Percentiles rank a stretch among this genome's conserved stretches.
phyloP scores from a whole-genome alignment of 2,888 invertebrate genomes.

The Chorisops tibialis region DNA sequence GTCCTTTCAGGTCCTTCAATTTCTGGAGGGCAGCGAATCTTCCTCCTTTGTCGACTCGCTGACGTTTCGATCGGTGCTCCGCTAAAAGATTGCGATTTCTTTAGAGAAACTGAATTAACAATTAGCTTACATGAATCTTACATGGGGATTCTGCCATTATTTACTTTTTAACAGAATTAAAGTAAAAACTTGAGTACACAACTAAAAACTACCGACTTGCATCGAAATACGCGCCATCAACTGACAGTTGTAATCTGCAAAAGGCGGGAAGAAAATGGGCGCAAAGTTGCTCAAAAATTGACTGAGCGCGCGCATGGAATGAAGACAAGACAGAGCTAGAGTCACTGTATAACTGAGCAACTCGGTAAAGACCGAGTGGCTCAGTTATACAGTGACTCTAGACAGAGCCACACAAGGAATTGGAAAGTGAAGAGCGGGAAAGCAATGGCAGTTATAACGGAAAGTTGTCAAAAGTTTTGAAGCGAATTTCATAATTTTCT shows the following conservation, averaged over 20 bases:
- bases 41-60: constrained; percentile 65
- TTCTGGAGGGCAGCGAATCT: constrained; percentile 74
- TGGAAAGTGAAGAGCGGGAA: too few relatives aligned
- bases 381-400: too few relatives aligned
- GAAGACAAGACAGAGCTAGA: too few relatives aligned
- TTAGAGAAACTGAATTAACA: not conserved
- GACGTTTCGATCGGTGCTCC: constrained; percentile 59
- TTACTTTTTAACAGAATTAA: not conserved
- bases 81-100: constrained; percentile 33
- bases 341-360: too few relatives aligned
- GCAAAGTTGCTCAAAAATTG: not conserved
- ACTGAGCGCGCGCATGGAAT: too few relatives aligned
- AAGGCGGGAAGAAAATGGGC: constrained; percentile 10
- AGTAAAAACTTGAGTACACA: not conserved
- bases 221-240: constrained; percentile 6
- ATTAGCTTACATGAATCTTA: constrained; percentile 24
- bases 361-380: too few relatives aligned
- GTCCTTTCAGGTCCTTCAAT: constrained; percentile 69
- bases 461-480: too few relatives aligned
- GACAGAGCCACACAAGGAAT: too few relatives aligned
- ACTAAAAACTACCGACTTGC: not conserved
- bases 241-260: not conserved
- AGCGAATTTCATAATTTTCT: too few relatives aligned
- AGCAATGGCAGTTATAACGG: too few relatives aligned
- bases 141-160: constrained; percentile 38